Evolutionary conservation across 2,797 vertebrate genomes (phyloP).

Genomic region (Tadarida brasiliensis): DNA sequence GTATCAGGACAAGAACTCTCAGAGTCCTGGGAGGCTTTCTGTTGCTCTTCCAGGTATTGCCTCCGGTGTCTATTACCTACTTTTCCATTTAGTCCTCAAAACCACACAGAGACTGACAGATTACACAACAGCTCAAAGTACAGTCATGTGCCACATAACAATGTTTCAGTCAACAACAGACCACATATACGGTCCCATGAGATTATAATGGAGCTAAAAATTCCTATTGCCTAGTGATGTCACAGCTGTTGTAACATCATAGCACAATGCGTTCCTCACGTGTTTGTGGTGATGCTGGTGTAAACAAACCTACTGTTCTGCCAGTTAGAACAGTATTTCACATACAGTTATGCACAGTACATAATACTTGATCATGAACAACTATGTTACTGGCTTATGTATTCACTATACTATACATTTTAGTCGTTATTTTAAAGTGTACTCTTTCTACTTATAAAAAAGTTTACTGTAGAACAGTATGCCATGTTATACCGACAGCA

Average conservation of each 20-base stretch:
- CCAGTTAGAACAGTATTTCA: not conserved
- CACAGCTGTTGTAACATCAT: not conserved
- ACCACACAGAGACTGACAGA: not conserved
- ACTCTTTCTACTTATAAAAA: not conserved
- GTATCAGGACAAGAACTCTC: not conserved
- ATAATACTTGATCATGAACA: not conserved
- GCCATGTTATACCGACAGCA: not conserved
- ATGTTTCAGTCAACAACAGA: not conserved
- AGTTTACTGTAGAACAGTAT: not conserved
- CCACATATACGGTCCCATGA: not conserved
- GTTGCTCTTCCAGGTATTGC: no score
- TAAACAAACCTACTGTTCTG: not conserved
- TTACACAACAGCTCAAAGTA: not conserved
- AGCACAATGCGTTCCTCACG: accelerated
- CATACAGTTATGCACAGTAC: no score
- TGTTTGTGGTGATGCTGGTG: not conserved
- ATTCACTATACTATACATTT: not conserved
- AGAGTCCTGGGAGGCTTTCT: accelerated
- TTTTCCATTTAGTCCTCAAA: not conserved
- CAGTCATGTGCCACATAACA: not conserved
- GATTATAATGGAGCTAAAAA: not conserved
- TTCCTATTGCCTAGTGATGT: not conserved
- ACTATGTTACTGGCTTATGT: not conserved
- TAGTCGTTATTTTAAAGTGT: not conserved
- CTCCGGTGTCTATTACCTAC: not conserved